A percentile compares a stretch with the other conserved stretches of the same genome.
phyloP scores from a whole-genome alignment of 2,888 invertebrate genomes.

The Sarcophaga carnaria region DNA sequence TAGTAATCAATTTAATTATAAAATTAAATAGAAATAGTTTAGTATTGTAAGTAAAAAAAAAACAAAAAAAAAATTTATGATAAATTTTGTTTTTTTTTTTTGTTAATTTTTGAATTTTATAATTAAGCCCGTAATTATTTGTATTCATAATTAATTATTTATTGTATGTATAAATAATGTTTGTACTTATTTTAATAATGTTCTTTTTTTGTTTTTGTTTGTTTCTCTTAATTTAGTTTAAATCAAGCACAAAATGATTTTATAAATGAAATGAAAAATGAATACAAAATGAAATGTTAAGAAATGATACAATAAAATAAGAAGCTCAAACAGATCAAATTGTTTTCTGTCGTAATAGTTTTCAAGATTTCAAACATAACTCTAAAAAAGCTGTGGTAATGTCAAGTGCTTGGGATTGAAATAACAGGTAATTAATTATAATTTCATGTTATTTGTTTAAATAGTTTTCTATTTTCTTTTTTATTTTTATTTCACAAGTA shows the following conservation, averaged over 20 bases:
- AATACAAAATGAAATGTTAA: background rate
- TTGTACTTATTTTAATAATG: constrained; percentile 52
- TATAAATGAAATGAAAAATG: constrained; percentile 25
- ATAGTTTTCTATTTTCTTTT: too few relatives aligned
- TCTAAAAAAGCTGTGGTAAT: background rate
- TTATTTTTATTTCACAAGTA: too few relatives aligned
- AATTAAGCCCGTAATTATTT: background rate
- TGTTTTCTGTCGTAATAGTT: background rate
- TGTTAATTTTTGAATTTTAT: background rate
- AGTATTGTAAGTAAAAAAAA: background rate
- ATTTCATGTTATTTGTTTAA: too few relatives aligned
- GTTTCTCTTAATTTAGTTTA: constrained; percentile 47
- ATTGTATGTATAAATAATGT: constrained; percentile 1
- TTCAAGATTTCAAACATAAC: background rate
- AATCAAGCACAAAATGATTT: constrained; percentile 50
- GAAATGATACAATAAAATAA: constrained; percentile 16
- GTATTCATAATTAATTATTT: constrained; percentile 7
- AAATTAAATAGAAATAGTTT: background rate
- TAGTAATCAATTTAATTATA: background rate
- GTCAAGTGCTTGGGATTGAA: too few relatives aligned
- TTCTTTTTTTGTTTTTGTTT: constrained; percentile 19
- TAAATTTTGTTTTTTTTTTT: background rate
- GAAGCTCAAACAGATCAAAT: constrained; percentile 25
- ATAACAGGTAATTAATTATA: background rate
- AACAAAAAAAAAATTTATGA: background rate